Base-by-base conservation (phyloP, 2,888 invertebrate species). In the Chironomus riparius region DNA sequence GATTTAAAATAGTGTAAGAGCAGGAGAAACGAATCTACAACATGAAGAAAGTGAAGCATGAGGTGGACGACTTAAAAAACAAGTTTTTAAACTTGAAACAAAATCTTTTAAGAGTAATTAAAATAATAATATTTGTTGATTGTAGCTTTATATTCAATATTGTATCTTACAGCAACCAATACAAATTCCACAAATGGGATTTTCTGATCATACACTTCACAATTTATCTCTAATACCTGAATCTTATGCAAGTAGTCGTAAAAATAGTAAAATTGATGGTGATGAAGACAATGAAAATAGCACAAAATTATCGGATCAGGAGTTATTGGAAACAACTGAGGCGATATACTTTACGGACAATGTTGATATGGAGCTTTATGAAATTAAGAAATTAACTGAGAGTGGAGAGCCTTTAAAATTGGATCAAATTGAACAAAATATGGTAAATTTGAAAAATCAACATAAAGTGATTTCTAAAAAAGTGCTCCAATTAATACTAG, bases 401-500 rank as follows among this genome's bases (percentile, higher is more conserved):
- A 47, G 79, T 73, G 79, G 62, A 38, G 48, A 80, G 76, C 82
- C 83, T 61, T 80, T 84, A 24, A 80, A 82, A 69, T 81, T 80
- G 77, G 81, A 82, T 61, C 79, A 81, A 38, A 83, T 84, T 76
- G 81, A 83, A 78, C 79, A 80, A 24, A 81, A 80, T 5, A 84
- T 84, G 78, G 78, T 79, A 69, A 80, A 81, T 68, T 78, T 84
- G 70, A 82, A 83, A 28, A 80, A 81, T 61, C 84, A 84, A 77
- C 84, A 84, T 70, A 84, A 83, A 78, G 95, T 96, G 13, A 94
- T 97, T 4, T 97, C 97, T 0, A 96, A 95, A 79, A 94, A 95
- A 84, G 95, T 98, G 0, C 87, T 97, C 0, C 94, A 95, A 79
- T 86, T 98, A 48, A 98, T 98, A 80, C 87, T 97, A 4, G 94